Evolutionary conservation across 2,113 vertebrate genomes (phyloP).

Genomic region (Elgaria multicarinata): DNA sequence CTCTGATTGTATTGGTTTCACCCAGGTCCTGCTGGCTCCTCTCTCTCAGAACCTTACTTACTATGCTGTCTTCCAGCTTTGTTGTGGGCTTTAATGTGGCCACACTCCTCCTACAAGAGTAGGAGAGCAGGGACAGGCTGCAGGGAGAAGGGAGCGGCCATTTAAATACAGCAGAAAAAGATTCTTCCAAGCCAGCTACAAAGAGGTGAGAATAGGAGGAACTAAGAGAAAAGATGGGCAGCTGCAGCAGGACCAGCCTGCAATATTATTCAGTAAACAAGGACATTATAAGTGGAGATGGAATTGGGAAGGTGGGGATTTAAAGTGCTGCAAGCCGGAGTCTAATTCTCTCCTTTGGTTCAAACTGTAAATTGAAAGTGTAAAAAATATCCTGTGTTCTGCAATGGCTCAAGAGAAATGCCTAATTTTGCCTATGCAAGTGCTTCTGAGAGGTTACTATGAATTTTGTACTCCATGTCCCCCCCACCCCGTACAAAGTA

Average conservation of each 20-base stretch:
- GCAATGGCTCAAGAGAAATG: neutral
- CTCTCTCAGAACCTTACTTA: neutral
- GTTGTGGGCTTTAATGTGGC: neutral
- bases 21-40: neutral
- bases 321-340: neutral
- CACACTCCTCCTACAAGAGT: neutral
- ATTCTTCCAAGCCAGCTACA: neutral
- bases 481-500: too few relatives aligned
- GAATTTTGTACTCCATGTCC: neutral
- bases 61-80: rapidly evolving
- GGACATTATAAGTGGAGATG: neutral
- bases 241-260: neutral
- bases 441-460: too few relatives aligned
- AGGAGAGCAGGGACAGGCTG: rapidly evolving
- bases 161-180: neutral
- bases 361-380: neutral
- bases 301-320: neutral
- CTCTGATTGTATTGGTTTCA: neutral
- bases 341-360: neutral
- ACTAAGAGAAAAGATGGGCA: neutral
- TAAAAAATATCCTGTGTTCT: neutral
- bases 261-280: neutral
- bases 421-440: neutral
- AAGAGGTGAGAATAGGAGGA: neutral
- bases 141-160: rapidly evolving